These are phyloP conservation scores for Porites lobata DNA, from an alignment of 92 coral and sea anemone genomes.

Conservation along the genomic window DNA sequence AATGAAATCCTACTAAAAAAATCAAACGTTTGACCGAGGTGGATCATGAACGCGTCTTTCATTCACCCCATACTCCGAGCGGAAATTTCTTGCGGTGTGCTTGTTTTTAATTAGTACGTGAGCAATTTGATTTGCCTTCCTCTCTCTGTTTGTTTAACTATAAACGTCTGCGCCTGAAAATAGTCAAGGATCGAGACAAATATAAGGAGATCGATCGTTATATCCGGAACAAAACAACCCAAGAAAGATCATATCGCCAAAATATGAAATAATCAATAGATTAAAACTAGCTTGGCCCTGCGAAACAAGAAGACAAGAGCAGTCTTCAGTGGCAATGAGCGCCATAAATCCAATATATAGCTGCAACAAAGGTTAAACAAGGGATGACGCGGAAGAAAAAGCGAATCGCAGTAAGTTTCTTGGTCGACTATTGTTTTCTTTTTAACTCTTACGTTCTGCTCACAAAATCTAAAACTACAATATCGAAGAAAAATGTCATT, in stretches of 20 bases:
- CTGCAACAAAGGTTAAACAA: neutral
- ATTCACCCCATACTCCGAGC: conserved; percentile 8
- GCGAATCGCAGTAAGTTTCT: conserved; percentile 11
- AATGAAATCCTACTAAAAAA: too few species aligned
- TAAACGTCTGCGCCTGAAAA: neutral
- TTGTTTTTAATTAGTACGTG: conserved; percentile 2
- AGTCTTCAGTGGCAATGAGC: neutral
- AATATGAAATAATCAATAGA: neutral
- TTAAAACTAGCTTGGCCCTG: neutral
- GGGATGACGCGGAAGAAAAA: conserved; percentile 6
- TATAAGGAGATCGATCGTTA: neutral
- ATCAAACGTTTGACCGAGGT: too few species aligned
- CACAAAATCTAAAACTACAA: neutral
- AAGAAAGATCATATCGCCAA: neutral
- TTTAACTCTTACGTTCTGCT: neutral
- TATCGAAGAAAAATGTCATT: neutral
- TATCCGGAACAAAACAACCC: neutral
- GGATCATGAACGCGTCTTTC: neutral
- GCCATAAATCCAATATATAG: neutral
- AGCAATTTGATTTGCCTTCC: conserved; percentile 1
- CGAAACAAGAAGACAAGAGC: neutral
- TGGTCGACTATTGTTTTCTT: neutral
- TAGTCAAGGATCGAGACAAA: neutral
- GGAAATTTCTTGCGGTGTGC: neutral
- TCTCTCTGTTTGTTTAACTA: conserved; percentile 22